Base-by-base conservation (phyloP, 2,888 invertebrate species). In the Lydus trimaculatus region DNA sequence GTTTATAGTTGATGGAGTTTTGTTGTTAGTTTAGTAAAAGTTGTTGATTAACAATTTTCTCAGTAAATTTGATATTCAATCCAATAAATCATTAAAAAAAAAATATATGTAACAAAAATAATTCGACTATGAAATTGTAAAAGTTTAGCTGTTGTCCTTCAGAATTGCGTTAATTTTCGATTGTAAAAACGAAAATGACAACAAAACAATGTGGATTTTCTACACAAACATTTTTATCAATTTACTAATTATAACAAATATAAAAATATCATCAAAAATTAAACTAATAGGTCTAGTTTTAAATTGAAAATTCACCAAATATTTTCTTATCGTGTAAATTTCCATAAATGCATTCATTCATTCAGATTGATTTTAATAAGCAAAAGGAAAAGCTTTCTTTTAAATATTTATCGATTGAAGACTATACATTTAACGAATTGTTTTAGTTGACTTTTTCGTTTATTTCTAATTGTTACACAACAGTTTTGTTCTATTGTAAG, bases 111-210 rank as follows among this genome's bases (percentile, higher is more conserved):
- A 48, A 48, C 20, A 43, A 48, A 33, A 17, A 20, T 48, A 52
- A 52, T 4, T 23, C 52, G 25, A 20, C 52, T 25, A 25, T 52
- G 52, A 25, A 52, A 52, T 52, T 52, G 52, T 52, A 52, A 52
- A 52, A 52, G 52, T 52, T 52, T 25, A 52, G 25, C 52, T 52
- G 52, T 52, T 52, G 52, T 52, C 52, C 52, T 52, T 52, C 52
- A 25, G 23, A 48, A 48, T 25, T 52, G 17, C 20, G 20, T 20
- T 48, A 48, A n/a, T 17, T 48, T 48, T 20, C 11, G 20, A 48
- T 48, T 17, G 43, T 17, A 20, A 17, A 8, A 20, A 48, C 43
- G 7, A 48, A 48, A 20, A 48, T 39, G n/a, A n/a, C n/a, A 39
- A 0, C 39, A n/a, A 39, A 15, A 39, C 13, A 39, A n/a, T n/a